Conservation (phyloP, 64 coral and sea anemone genomes). For the Montipora cactus region DNA sequence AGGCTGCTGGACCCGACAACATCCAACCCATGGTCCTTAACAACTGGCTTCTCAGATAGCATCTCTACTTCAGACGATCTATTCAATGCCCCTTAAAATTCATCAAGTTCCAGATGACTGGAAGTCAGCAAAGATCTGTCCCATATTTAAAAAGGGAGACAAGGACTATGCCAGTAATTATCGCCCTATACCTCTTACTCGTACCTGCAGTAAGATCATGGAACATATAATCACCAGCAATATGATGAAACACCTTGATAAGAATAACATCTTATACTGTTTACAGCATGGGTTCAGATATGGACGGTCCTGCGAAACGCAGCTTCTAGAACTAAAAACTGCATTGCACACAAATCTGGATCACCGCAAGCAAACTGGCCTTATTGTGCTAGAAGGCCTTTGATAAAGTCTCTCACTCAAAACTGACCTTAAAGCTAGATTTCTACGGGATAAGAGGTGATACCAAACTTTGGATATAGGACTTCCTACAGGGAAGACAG, state of each 20-base stretch:
- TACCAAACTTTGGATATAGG: background rate
- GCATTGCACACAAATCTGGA: background rate
- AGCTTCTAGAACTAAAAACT: background rate
- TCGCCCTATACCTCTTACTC: slow-evolving; percentile 46
- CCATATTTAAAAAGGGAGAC: slow-evolving; percentile 55
- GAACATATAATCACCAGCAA: slow-evolving; percentile 55
- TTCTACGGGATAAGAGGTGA: background rate
- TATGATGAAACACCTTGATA: slow-evolving; percentile 30
- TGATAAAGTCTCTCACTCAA: too few species aligned
- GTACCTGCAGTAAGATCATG: slow-evolving; percentile 41
- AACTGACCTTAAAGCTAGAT: background rate
- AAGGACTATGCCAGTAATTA: slow-evolving; percentile 46
- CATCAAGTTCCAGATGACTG: slow-evolving; percentile 52
- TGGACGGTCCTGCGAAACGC: slow-evolving; percentile 54
- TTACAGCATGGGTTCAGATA: slow-evolving; percentile 40
- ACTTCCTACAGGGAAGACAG: background rate
- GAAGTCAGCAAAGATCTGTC: background rate
- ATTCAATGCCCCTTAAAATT: background rate
- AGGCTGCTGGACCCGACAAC: slow-evolving; percentile 7
- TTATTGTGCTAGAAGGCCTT: slow-evolving; percentile 12
- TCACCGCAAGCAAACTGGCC: slow-evolving; percentile 22
- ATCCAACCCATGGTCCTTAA: background rate
- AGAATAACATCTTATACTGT: slow-evolving; percentile 24
- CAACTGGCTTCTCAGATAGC: background rate
- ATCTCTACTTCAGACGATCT: slow-evolving; percentile 1